Evolutionary conservation across 2,797 vertebrate genomes (phyloP).

Genomic region (Hippoglossus hippoglossus): DNA sequence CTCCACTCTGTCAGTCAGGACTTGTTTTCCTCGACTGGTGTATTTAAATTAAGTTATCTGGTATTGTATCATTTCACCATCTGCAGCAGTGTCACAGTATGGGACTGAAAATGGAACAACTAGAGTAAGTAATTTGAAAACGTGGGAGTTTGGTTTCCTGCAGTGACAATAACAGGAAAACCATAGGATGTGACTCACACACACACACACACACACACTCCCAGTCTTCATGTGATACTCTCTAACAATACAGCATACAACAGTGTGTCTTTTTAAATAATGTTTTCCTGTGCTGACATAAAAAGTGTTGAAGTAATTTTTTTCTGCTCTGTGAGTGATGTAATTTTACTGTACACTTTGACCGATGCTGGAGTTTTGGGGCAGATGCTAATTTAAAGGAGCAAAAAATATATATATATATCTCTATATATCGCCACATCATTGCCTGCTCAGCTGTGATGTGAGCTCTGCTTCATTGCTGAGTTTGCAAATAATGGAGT

Average conservation of each 20-base stretch:
- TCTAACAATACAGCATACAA: constrained; percentile 18
- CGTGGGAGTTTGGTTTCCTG: constrained; percentile 68
- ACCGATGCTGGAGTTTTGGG: not conserved
- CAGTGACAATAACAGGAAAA: constrained; percentile 79
- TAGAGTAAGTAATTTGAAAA: constrained; percentile 15
- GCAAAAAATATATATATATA: too few species aligned
- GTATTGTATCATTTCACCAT: not conserved
- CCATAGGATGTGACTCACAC: constrained; percentile 56
- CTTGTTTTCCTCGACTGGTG: not conserved
- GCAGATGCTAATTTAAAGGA: too few species aligned
- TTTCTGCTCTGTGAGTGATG: constrained; percentile 1
- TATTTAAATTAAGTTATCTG: not conserved
- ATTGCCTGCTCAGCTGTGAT: not conserved
- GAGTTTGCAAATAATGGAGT: not conserved
- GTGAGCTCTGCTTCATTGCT: not conserved
- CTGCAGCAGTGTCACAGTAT: not conserved
- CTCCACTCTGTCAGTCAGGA: not conserved
- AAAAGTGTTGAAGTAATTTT: not conserved
- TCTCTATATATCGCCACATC: too few species aligned
- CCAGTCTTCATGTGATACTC: constrained; percentile 12
- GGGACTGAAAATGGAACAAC: not conserved
- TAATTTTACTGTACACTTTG: constrained; percentile 17
- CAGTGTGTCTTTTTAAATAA: constrained; percentile 34
- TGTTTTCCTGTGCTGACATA: constrained; percentile 28
- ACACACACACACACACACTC: constrained; percentile 9